A percentile compares a stretch with the other conserved stretches of the same genome.
Conservation (phyloP, 2,797 vertebrate genomes). For the Ibycter americanus region DNA sequence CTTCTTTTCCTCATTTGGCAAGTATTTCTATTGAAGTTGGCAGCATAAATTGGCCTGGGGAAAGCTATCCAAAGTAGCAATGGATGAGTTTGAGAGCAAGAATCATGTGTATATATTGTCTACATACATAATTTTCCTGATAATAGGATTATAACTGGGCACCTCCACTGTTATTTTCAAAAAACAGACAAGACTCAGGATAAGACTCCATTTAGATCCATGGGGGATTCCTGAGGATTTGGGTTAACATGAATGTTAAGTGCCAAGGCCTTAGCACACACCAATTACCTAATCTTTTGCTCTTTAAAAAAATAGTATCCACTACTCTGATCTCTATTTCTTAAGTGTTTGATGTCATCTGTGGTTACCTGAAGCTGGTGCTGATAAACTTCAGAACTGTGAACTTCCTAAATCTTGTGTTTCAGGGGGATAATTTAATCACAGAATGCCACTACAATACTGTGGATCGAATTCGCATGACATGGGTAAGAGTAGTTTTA, state of each 20-base stretch:
- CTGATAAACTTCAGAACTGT: neutral
- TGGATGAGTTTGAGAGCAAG: neutral
- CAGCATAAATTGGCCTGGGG: neutral
- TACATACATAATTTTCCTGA: neutral
- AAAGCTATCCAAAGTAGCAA: neutral
- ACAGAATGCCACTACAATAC: conserved; percentile 89
- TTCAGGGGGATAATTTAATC: conserved; percentile 86
- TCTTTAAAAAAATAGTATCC: neutral
- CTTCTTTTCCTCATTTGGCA: conserved; percentile 35
- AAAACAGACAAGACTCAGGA: neutral
- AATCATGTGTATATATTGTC: neutral
- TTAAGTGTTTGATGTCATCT: neutral
- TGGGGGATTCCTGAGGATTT: neutral
- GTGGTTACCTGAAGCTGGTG: neutral
- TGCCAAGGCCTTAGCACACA: neutral
- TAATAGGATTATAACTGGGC: neutral
- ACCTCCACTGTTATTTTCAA: neutral
- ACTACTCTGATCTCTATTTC: neutral
- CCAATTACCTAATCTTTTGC: neutral
- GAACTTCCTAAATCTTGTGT: conserved; percentile 39
- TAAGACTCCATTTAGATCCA: neutral
- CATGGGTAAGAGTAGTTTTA: conserved; percentile 83
- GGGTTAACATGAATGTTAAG: neutral
- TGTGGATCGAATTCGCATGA: conserved; percentile 82
- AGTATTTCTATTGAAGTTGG: neutral